Base-by-base conservation (phyloP, 2,888 invertebrate species). In the Parochlus steinenii region DNA sequence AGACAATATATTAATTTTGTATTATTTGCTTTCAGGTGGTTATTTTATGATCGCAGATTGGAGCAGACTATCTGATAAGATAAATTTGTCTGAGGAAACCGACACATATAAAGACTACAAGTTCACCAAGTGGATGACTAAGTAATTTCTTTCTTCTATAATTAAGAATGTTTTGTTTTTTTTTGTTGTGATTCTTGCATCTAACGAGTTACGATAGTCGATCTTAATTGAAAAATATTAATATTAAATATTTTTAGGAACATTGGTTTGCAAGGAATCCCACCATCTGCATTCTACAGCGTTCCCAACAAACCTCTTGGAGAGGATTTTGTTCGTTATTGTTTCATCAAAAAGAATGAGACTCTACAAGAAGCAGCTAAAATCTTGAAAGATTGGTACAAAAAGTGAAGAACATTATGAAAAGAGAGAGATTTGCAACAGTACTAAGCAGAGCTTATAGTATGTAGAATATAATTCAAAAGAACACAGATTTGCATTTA, bases 31-130 rank as follows among this genome's bases (percentile, higher is more conserved):
- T n/a, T n/a, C n/a, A n/a, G n/a, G 90, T 3, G 97, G 98, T 0
- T 99, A 95, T 60, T 99, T 98, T 53, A 80, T 99, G 67, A 55
- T 98, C 33, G 93, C 93, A 2, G 89, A 98, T 59, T 92, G 86
- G 77, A 72, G 78, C 7, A 62, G 71, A 5, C 57, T 89, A 42
- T 71, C 78, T 76, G 53, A 64, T 14, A 75, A 77, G 54, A 69
- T 79, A 5, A 72, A 79, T 51, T 58, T 86, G 6, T 64, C 64
- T 2, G 54, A 68, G 1, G 85, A 86, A 54, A 60, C 52, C 0
- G 86, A 86, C 49, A 65, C 67, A 44, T 68, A 74, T 47, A 74
- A 71, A 41, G 98, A 98, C 62, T 92, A 87, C 55, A 71, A 71
- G 44, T 97, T 98, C 57, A 89, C 90, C 0, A 86, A 92, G 59